Conservation (phyloP, 2,888 invertebrate species). For the Entomobrya multifasciata region DNA sequence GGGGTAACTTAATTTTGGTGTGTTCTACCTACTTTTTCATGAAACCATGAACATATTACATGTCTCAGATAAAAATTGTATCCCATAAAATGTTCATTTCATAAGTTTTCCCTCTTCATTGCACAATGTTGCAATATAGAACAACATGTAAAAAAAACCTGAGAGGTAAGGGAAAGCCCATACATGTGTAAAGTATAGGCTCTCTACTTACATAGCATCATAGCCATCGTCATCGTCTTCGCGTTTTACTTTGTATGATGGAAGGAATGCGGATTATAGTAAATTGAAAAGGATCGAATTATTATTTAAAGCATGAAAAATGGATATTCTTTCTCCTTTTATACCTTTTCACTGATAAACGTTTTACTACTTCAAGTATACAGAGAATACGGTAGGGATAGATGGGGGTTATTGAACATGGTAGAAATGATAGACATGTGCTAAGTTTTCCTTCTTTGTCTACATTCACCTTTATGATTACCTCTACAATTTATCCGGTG, state of each 20-base stretch:
- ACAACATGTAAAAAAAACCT: background rate
- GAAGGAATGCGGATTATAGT: conserved; percentile 4
- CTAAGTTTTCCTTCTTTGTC: background rate
- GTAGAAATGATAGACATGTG: no score
- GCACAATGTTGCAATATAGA: background rate
- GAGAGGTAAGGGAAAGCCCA: no score
- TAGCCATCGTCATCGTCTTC: background rate
- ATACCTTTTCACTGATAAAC: background rate
- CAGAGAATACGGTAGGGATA: background rate
- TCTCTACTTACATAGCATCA: background rate
- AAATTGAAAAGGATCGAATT: conserved; percentile 46
- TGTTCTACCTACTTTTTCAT: no score
- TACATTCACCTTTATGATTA: background rate
- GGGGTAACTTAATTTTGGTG: no score
- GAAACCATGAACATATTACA: no score
- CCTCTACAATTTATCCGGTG: background rate
- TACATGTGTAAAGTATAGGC: background rate
- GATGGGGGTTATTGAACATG: background rate
- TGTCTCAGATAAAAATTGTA: no score
- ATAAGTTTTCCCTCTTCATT: background rate
- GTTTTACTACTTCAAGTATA: no score
- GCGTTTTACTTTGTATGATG: background rate
- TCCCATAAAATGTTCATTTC: background rate
- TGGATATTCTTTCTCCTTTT: conserved; percentile 33
- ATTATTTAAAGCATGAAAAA: conserved; percentile 53